These are phyloP conservation scores for Diaprepes abbreviatus DNA, from an alignment of 2,888 invertebrate species.

Conservation along the genomic window DNA sequence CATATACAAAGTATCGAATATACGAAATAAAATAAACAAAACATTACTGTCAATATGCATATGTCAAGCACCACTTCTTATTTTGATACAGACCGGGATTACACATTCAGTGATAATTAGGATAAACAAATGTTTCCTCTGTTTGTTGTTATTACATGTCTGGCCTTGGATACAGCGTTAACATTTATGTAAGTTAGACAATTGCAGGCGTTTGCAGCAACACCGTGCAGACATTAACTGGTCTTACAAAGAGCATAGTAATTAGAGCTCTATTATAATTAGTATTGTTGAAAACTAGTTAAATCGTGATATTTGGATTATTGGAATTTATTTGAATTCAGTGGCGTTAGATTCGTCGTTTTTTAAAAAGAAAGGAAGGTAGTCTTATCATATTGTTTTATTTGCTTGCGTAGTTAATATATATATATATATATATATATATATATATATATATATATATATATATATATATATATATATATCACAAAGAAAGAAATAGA, in stretches of 20 bases:
- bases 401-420: no score
- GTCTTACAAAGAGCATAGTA: constrained; percentile 10
- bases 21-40: constrained; percentile 5
- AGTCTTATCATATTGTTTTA: no score
- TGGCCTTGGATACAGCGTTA: constrained; percentile 38
- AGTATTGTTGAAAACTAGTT: constrained; percentile 6
- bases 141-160: constrained; percentile 36
- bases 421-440: no score
- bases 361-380: no score
- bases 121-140: constrained; percentile 15
- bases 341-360: no score
- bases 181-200: constrained; percentile 33
- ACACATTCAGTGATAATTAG: constrained; percentile 26
- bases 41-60: not conserved
- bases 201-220: constrained; percentile 18
- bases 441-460: no score
- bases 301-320: not conserved
- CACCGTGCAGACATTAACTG: constrained; percentile 13
- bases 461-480: no score
- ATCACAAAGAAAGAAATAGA: no score
- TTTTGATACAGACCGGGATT: constrained; percentile 22
- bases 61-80: constrained; percentile 12
- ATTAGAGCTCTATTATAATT: constrained; percentile 25
- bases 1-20: not conserved
- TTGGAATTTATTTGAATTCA: no score